These are phyloP conservation scores for Crenuchus spilurus DNA, from an alignment of 2,797 vertebrate genomes.

Conservation along the genomic window DNA sequence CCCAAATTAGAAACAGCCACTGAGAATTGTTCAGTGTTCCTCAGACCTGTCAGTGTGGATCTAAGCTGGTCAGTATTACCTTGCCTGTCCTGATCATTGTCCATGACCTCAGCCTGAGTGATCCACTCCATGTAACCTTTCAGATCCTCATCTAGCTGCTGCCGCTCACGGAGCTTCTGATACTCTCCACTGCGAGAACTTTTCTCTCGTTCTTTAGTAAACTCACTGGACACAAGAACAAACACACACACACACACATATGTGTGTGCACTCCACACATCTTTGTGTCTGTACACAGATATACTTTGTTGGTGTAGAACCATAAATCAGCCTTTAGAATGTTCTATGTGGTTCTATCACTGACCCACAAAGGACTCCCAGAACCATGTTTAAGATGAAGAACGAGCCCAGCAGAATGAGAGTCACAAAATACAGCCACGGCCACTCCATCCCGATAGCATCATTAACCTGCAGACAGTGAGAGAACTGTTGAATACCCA, in stretches of 20 bases:
- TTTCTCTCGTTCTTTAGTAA: slow-evolving; percentile 94
- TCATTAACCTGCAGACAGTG: slow-evolving; percentile 87
- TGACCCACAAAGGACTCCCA: slow-evolving; percentile 93
- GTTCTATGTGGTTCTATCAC: slow-evolving; percentile 51
- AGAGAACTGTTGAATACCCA: too few relatives aligned
- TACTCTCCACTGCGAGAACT: slow-evolving; percentile 92
- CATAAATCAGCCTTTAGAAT: too few relatives aligned
- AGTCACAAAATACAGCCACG: slow-evolving; percentile 94
- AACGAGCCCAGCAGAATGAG: slow-evolving; percentile 93
- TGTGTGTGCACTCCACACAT: too few relatives aligned
- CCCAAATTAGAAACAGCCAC: too few relatives aligned
- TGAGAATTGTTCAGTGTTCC: too few relatives aligned
- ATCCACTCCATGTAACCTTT: slow-evolving; percentile 96
- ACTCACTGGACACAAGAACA: slow-evolving; percentile 78
- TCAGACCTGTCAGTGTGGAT: too few relatives aligned
- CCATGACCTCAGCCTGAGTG: slow-evolving; percentile 91
- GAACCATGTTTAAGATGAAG: slow-evolving; percentile 92
- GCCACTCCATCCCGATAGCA: slow-evolving; percentile 93
- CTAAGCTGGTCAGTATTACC: slow-evolving; percentile 60
- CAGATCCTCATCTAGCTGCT: slow-evolving; percentile 93
- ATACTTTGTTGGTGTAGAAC: too few relatives aligned
- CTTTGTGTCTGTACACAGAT: too few relatives aligned
- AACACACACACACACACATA: not conserved
- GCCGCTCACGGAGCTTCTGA: slow-evolving; percentile 89
- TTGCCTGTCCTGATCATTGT: slow-evolving; percentile 79